These are phyloP conservation scores for Drosophila pseudoobscura DNA, from an alignment of 1,140 invertebrate species.

Conservation along the genomic window DNA sequence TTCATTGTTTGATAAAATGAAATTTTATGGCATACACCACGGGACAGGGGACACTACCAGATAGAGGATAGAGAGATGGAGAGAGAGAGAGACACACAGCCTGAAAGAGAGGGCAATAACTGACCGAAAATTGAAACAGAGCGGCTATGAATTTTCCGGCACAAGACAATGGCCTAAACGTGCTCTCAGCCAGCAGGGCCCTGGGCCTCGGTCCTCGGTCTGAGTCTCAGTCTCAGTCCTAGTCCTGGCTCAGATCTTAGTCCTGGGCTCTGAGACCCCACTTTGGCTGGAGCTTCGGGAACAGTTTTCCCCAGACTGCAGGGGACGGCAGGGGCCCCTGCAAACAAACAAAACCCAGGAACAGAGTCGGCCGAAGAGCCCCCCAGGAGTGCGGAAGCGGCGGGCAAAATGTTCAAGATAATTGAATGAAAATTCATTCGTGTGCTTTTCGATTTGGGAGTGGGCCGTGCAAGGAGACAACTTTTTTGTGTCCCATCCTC, in stretches of 20 bases:
- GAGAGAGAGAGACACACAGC: not conserved
- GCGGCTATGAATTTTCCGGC: constrained; percentile 77
- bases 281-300: constrained; percentile 39
- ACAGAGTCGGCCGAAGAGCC: constrained; percentile 1
- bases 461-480: constrained; percentile 24
- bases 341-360: constrained; percentile 52
- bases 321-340: constrained; percentile 33
- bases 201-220: not conserved
- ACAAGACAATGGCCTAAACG: constrained; percentile 70
- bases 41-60: constrained; percentile 13
- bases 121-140: constrained; percentile 78
- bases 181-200: constrained; percentile 23
- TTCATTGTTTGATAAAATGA: constrained; percentile 80
- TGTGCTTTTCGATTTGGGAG: constrained; percentile 74
- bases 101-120: constrained; percentile 22
- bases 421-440: constrained; percentile 82
- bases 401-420: constrained; percentile 71
- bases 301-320: constrained; percentile 68
- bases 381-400: constrained; percentile 1
- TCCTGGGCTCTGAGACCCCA: no score
- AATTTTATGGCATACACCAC: constrained; percentile 69
- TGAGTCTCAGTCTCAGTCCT: constrained; percentile 18
- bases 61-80: constrained; percentile 2
- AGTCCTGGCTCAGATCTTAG: constrained; percentile 34
- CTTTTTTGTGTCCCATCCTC: constrained; percentile 28